phyloP scores from a whole-genome alignment of 2,113 vertebrate species.

The Leptosomus discolor region DNA sequence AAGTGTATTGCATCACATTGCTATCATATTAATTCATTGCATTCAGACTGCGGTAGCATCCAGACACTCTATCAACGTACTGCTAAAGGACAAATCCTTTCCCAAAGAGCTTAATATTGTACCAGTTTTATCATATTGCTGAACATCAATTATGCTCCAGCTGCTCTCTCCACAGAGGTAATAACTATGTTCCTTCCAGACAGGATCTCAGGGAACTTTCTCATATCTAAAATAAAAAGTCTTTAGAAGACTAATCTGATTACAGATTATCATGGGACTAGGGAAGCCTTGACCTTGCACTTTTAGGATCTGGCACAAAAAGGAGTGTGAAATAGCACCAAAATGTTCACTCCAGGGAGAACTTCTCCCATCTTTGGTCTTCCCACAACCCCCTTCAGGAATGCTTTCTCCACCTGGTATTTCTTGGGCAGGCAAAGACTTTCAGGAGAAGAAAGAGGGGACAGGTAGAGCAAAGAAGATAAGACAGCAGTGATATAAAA shows the following conservation, averaged over 20 bases:
- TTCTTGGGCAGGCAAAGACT: background rate
- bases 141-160: conserved; percentile 10
- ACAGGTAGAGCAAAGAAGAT: background rate
- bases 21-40: conserved; percentile 19
- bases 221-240: background rate
- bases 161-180: conserved; percentile 10
- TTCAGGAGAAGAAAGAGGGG: background rate
- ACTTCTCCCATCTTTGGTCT: background rate
- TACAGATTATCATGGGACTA: background rate
- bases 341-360: background rate
- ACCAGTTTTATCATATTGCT: background rate
- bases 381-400: background rate
- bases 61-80: conserved; percentile 18
- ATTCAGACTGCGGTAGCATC: background rate
- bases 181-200: background rate
- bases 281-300: background rate
- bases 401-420: background rate
- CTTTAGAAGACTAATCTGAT: background rate
- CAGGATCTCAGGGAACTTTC: background rate
- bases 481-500: background rate
- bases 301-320: background rate
- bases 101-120: conserved; percentile 9
- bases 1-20: background rate
- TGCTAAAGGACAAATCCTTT: conserved; percentile 40
- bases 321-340: background rate